Conservation (phyloP, 1,140 invertebrate species). For the Calycopis cecrops region DNA sequence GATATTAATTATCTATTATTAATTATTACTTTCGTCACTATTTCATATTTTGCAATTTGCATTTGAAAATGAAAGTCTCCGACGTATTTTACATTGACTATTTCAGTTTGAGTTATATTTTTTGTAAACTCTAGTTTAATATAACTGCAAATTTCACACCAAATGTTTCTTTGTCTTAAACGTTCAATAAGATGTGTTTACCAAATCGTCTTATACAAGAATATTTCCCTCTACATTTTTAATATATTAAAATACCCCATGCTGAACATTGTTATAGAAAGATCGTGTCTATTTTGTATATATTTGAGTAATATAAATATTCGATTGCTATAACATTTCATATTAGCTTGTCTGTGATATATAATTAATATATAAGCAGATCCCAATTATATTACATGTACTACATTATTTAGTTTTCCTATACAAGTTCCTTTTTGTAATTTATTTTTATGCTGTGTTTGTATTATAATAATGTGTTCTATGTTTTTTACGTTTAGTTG, state of each 20-base stretch:
- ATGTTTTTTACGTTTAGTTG: constrained; percentile 18
- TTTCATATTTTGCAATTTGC: too few relatives aligned
- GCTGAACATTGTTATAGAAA: constrained; percentile 12
- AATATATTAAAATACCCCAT: constrained; percentile 1
- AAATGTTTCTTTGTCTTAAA: too few relatives aligned
- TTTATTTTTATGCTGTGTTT: neutral
- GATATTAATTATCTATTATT: too few relatives aligned
- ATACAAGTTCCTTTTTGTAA: neutral
- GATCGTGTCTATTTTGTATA: constrained; percentile 30
- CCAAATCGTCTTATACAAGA: neutral
- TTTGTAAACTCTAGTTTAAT: too few relatives aligned
- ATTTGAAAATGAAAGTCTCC: too few relatives aligned
- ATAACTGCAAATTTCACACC: too few relatives aligned
- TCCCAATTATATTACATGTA: constrained; percentile 9
- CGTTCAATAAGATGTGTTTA: too few relatives aligned
- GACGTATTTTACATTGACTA: too few relatives aligned
- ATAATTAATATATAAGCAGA: constrained; percentile 49
- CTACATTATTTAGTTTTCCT: constrained; percentile 5
- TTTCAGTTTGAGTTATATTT: too few relatives aligned
- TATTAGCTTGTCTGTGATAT: constrained; percentile 70
- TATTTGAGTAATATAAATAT: constrained; percentile 30
- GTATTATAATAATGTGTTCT: neutral
- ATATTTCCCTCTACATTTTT: neutral
- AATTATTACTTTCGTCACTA: too few relatives aligned
- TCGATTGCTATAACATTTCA: constrained; percentile 51